phyloP scores from a whole-genome alignment of 1,140 invertebrate genomes.

The Anastrepha ludens region DNA sequence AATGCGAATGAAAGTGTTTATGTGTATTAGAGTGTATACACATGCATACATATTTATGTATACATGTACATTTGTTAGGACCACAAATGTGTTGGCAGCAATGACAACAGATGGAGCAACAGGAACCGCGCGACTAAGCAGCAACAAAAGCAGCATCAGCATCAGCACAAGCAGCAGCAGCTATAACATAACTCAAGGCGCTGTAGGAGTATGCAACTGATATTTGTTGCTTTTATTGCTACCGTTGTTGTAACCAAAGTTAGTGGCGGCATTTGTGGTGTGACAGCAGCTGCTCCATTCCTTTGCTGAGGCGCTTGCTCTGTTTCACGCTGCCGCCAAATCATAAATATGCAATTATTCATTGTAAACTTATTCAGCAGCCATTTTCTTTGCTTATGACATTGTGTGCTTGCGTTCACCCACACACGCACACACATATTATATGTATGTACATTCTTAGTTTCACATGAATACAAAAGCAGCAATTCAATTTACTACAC shows the following conservation, averaged over 20 bases:
- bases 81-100: neutral
- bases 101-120: slow-evolving; percentile 27
- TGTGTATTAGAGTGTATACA: neutral
- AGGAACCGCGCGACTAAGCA: neutral
- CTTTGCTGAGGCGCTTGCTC: neutral
- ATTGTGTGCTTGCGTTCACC: too few relatives aligned
- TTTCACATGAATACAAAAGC: slow-evolving; percentile 1
- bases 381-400: neutral
- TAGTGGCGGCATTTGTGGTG: slow-evolving; percentile 38
- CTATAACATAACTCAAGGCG: slow-evolving; percentile 5
- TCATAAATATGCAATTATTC: slow-evolving; percentile 52
- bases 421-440: neutral
- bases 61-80: neutral
- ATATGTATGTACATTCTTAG: neutral
- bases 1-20: too few relatives aligned
- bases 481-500: slow-evolving; percentile 38
- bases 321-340: slow-evolving; percentile 19
- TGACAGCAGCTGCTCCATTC: slow-evolving; percentile 34
- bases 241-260: neutral
- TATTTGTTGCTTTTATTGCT: neutral
- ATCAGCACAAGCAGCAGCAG: neutral
- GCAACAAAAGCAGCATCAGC: neutral
- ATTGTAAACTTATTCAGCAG: slow-evolving; percentile 43
- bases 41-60: neutral
- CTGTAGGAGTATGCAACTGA: neutral